These are phyloP conservation scores for Oreocharis arfaki DNA, from an alignment of 2,113 vertebrate species.

Conservation along the genomic window DNA sequence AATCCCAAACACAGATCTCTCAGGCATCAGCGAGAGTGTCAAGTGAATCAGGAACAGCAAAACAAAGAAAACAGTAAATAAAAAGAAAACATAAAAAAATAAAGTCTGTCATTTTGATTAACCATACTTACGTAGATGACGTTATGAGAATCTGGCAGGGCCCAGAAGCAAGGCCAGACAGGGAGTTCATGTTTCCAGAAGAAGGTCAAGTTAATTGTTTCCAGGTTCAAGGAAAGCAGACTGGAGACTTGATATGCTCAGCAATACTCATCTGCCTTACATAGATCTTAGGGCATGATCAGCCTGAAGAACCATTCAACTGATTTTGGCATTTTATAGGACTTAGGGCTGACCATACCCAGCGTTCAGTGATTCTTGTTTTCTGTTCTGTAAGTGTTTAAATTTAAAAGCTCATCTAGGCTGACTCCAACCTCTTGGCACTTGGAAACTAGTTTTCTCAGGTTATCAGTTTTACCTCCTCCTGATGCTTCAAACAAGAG, in stretches of 20 bases:
- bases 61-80: slow-evolving; percentile 75
- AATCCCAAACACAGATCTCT: slow-evolving; percentile 78
- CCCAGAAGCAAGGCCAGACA: slow-evolving; percentile 79
- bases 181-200: slow-evolving; percentile 84
- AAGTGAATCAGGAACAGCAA: slow-evolving; percentile 79
- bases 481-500: slow-evolving; percentile 94
- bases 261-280: slow-evolving; percentile 76
- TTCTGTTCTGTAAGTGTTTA: slow-evolving; percentile 84
- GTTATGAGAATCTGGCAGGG: slow-evolving; percentile 85
- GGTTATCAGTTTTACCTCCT: slow-evolving; percentile 90
- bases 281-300: slow-evolving; percentile 75
- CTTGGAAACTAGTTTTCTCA: slow-evolving; percentile 90
- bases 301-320: slow-evolving; percentile 81
- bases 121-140: slow-evolving; percentile 97
- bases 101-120: slow-evolving; percentile 86
- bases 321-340: slow-evolving; percentile 81
- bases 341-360: slow-evolving; percentile 75
- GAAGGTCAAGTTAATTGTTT: slow-evolving; percentile 73
- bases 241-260: slow-evolving; percentile 75
- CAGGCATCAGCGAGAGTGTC: slow-evolving; percentile 78
- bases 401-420: slow-evolving; percentile 92
- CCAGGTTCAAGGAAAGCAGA: slow-evolving; percentile 73
- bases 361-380: slow-evolving; percentile 83
- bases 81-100: slow-evolving; percentile 78
- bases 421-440: slow-evolving; percentile 95